Evolutionary conservation across 2,797 vertebrate genomes (phyloP), one percentile per base, ranked within the genome.

Genomic region (Pseudochirops corinnae): DNA sequence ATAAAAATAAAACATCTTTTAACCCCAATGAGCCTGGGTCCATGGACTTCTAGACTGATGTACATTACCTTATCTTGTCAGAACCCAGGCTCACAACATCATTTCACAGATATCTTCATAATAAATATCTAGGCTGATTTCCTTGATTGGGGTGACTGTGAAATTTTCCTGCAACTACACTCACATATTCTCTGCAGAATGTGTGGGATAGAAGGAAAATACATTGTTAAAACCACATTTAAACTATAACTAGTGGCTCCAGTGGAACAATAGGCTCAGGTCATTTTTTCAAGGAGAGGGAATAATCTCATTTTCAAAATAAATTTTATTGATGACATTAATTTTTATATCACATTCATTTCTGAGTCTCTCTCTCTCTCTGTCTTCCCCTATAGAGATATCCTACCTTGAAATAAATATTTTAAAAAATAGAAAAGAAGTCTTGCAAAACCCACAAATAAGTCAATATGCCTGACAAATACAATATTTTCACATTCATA

Each of bases 141-240:
- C 33, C 94, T 96, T 92, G 52, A 46, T 26, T 82, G 58, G 46
- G 21, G 90, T 60, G 92, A 90, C 93, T 55, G 21, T 90, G 26
- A 0, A 10, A 33, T 26, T 94, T 95, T 92, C 87, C 94, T 46
- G 24, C 39, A 26, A 50, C 39, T 87, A 50, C 10, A 46, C 0
- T 87, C 74, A 87, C 21, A 87, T 46, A 87, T 87, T 82, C 39
- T 87, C 74, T 50, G 3, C 3, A 87, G 39, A 87, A 26, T 87
- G 21, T 28, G 39, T 50, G 18, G 39, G 10, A 87, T 26, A 50
- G 1, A 87, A 50, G 10, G 13, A 87, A 46, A 87, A 87, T 14
- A n/a, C 31, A 87, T 50, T 28, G 24, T 87, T 87, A 87, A 39
- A 46, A 87, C 9, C 33, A 16, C 16, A 50, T 46, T 46, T 50